A percentile compares a stretch with the other conserved stretches of the same genome.
phyloP scores from a whole-genome alignment of 2,113 vertebrate species.

The Cyprinodon tularosa region DNA sequence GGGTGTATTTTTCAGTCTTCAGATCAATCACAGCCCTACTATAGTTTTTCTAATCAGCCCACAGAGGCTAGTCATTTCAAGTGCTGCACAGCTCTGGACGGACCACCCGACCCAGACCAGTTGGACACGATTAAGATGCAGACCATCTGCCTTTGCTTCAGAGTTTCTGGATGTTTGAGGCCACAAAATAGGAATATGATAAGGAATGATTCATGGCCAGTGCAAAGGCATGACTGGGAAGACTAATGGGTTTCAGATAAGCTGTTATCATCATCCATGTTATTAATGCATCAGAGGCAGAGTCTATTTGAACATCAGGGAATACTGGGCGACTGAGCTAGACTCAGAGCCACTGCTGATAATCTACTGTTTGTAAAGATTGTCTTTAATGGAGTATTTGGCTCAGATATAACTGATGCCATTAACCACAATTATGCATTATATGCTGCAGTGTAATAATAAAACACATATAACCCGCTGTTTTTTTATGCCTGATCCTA shows the following conservation, averaged over 20 bases:
- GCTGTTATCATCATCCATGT: conserved; percentile 51
- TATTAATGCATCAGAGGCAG: conserved; percentile 43
- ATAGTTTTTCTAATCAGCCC: conserved; percentile 51
- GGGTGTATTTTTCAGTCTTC: conserved; percentile 39
- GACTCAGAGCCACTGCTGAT: conserved; percentile 28
- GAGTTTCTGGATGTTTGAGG: conserved; percentile 28
- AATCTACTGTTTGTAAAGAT: conserved; percentile 49
- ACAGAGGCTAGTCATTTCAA: conserved; percentile 34
- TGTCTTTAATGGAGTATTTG: conserved; percentile 72
- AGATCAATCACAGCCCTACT: conserved; percentile 74
- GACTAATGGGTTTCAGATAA: conserved; percentile 66
- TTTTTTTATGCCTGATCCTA: conserved; percentile 31
- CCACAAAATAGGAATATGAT: conserved; percentile 33
- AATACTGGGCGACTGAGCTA: conserved; percentile 23
- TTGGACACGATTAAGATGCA: conserved; percentile 30
- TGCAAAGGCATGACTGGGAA: conserved; percentile 41
- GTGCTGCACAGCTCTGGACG: conserved; percentile 10
- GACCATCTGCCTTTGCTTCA: conserved; percentile 37
- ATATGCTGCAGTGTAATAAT: conserved; percentile 38
- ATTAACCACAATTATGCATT: conserved; percentile 70
- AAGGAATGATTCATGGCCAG: conserved; percentile 32
- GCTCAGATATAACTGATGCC: conserved; percentile 54
- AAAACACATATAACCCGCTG: conserved; percentile 30
- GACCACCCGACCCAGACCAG: conserved; percentile 28
- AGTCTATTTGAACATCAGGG: conserved; percentile 48